phyloP scores from a whole-genome alignment of 2,797 vertebrate genomes.

The Pseudomugil gertrudae region DNA sequence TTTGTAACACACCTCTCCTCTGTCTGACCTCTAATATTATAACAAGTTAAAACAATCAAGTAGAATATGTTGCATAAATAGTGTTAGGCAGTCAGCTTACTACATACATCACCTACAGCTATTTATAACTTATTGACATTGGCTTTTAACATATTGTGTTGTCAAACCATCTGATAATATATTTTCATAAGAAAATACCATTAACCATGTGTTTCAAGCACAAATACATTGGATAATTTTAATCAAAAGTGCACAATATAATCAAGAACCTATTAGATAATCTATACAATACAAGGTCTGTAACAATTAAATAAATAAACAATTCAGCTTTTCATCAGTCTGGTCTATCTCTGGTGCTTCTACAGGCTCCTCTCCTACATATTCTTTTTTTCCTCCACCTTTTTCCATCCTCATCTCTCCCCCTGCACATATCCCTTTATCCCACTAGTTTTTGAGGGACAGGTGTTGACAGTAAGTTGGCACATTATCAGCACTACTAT shows the following conservation, averaged over 20 bases:
- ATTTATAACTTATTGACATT: neutral
- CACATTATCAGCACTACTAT: conserved; percentile 69
- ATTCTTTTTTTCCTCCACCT: conserved; percentile 24
- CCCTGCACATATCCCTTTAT: conserved; percentile 65
- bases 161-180: neutral
- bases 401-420: conserved; percentile 37
- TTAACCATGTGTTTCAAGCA: neutral
- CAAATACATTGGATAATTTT: neutral
- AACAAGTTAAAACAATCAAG: neutral
- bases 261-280: neutral
- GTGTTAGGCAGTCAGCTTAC: neutral
- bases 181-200: neutral
- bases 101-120: neutral
- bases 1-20: conserved; percentile 1
- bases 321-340: no score
- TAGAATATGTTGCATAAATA: neutral
- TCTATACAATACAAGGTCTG: neutral
- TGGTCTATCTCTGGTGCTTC: conserved; percentile 22
- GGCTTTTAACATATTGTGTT: neutral
- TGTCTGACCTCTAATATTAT: conserved; percentile 4
- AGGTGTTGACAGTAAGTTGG: conserved; percentile 82
- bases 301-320: no score
- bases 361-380: neutral
- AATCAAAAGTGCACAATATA: neutral
- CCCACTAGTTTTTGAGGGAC: conserved; percentile 66